These are phyloP conservation scores for Passer domesticus DNA, from an alignment of 2,113 vertebrate genomes.

Conservation along the genomic window DNA sequence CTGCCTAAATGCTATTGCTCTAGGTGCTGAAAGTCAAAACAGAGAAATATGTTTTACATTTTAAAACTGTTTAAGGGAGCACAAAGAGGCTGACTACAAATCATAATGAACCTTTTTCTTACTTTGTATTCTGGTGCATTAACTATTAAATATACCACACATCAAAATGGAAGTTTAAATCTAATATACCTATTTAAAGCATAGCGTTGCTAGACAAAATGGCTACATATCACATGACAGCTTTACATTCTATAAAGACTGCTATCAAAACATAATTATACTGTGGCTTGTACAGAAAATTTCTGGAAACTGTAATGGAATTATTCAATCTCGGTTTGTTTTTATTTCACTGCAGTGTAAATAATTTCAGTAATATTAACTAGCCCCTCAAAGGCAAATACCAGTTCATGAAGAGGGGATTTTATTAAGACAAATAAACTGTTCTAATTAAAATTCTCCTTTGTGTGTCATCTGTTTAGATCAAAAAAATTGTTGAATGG, in stretches of 20 bases:
- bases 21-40: slow-evolving; percentile 14
- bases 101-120: slow-evolving; percentile 41
- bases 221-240: slow-evolving; percentile 2
- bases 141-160: slow-evolving; percentile 32
- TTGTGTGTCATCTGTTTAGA: slow-evolving; percentile 67
- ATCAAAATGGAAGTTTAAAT: slow-evolving; percentile 49
- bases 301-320: slow-evolving; percentile 59
- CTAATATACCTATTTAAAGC: slow-evolving; percentile 59
- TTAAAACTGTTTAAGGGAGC: slow-evolving; percentile 31
- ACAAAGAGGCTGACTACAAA: slow-evolving; percentile 21
- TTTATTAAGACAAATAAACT: slow-evolving; percentile 71
- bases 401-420: slow-evolving; percentile 58
- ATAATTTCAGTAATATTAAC: slow-evolving; percentile 71
- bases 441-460: slow-evolving; percentile 67
- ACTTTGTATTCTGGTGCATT: slow-evolving; percentile 40
- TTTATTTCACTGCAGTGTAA: slow-evolving; percentile 71
- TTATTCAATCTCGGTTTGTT: slow-evolving; percentile 41
- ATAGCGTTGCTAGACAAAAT: slow-evolving; percentile 39
- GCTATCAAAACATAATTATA: slow-evolving; percentile 58
- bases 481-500: slow-evolving; percentile 63
- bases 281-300: slow-evolving; percentile 69
- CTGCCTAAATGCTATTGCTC: slow-evolving; percentile 9
- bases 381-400: slow-evolving; percentile 64
- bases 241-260: slow-evolving; percentile 64
- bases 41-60: slow-evolving; percentile 9